These are phyloP conservation scores for Trichonephila clavata DNA, from an alignment of 1,140 invertebrate genomes.

Conservation along the genomic window DNA sequence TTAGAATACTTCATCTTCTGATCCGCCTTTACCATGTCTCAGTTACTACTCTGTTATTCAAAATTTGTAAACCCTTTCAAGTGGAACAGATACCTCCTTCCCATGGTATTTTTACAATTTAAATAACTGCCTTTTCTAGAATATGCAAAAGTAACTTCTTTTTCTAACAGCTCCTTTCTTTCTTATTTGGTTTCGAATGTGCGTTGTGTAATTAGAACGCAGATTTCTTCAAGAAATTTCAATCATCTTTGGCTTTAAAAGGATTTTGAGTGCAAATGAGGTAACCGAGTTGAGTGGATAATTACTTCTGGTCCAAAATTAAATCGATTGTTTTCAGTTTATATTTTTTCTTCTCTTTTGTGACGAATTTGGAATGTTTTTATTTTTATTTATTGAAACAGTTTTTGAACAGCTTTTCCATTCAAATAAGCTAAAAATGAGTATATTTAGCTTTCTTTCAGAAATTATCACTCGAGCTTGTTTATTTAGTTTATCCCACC, in stretches of 20 bases:
- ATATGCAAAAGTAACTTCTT: neutral
- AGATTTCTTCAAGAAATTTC: constrained; percentile 14
- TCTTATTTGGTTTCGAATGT: neutral
- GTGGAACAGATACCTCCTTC: neutral
- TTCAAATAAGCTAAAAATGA: neutral
- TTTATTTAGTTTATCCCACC: no score
- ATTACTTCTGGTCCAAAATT: neutral
- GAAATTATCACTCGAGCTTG: no score
- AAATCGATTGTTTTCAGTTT: neutral
- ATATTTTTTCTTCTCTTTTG: neutral
- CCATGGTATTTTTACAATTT: neutral
- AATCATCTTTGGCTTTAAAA: constrained; percentile 31
- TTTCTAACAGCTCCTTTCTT: neutral
- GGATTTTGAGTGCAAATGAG: neutral
- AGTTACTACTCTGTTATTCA: neutral
- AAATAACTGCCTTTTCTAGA: neutral
- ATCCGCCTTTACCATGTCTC: constrained; percentile 13
- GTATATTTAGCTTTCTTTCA: no score
- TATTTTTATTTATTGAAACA: neutral
- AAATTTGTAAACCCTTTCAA: constrained; percentile 12
- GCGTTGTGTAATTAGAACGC: constrained; percentile 23
- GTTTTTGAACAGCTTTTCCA: neutral
- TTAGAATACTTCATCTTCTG: neutral
- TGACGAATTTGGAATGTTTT: neutral
- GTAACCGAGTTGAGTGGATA: neutral